These are phyloP conservation scores for Sipha maydis DNA, from an alignment of 2,888 invertebrate genomes.

Conservation along the genomic window DNA sequence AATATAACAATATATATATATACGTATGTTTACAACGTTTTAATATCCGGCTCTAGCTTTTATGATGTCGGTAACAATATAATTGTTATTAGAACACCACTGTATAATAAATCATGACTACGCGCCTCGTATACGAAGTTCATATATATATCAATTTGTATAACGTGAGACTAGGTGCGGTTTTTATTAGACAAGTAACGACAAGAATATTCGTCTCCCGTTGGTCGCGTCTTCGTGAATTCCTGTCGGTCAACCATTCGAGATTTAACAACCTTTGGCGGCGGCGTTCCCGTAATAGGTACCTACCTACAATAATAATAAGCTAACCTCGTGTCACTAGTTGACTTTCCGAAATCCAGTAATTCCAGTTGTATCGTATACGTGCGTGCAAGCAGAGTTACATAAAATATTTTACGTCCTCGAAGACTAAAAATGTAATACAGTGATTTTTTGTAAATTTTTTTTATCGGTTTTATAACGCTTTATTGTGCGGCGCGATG, in stretches of 20 bases:
- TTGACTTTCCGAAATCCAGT: neutral
- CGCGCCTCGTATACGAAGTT: neutral
- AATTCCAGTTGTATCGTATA: neutral
- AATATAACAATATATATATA: too few species aligned
- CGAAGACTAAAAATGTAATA: neutral
- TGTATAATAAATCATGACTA: neutral
- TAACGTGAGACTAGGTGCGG: neutral
- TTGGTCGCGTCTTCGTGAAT: slow-evolving; percentile 1
- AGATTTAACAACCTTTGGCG: slow-evolving; percentile 39
- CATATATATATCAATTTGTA: neutral
- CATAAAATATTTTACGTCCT: neutral
- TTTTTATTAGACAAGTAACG: neutral
- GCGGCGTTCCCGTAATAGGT: neutral
- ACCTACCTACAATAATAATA: neutral
- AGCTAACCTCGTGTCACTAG: neutral
- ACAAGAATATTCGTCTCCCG: neutral
- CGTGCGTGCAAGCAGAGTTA: neutral
- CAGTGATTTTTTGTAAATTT: neutral
- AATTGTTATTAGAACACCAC: neutral
- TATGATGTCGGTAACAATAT: neutral
- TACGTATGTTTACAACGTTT: neutral
- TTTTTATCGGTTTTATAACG: neutral
- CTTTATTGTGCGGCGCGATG: neutral
- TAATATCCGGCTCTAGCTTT: neutral
- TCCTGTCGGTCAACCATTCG: slow-evolving; percentile 9